Evolutionary conservation across 2,888 invertebrate species (phyloP).

Genomic region (Drosophila conformis): DNA sequence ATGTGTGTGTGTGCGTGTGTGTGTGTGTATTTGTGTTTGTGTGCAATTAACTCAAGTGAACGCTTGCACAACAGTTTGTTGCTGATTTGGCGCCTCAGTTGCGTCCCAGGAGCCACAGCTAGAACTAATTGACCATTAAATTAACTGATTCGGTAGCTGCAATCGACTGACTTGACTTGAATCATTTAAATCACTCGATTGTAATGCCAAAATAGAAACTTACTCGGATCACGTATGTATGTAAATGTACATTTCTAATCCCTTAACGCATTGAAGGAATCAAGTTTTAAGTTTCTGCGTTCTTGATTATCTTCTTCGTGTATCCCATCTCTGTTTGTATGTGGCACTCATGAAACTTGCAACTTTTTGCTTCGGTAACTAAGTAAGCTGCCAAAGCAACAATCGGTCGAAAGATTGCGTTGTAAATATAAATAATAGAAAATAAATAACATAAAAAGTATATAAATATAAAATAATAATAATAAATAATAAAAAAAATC

Average conservation of each 20-base stretch:
- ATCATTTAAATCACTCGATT: background rate
- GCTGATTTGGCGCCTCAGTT: constrained; percentile 22
- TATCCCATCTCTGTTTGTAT: background rate
- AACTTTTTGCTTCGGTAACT: background rate
- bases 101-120: constrained; percentile 8
- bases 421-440: background rate
- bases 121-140: constrained; percentile 50
- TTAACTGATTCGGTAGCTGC: constrained; percentile 7
- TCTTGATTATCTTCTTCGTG: background rate
- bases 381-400: background rate
- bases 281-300: background rate
- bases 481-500: background rate
- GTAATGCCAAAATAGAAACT: background rate
- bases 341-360: background rate
- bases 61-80: constrained; percentile 34
- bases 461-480: background rate
- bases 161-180: constrained; percentile 13
- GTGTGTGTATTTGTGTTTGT: constrained; percentile 3
- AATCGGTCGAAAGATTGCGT: background rate
- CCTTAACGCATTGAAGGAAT: background rate
- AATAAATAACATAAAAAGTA: background rate
- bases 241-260: background rate
- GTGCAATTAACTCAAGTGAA: constrained; percentile 66
- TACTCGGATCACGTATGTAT: background rate
- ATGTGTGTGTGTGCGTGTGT: constrained; percentile 1